Evolutionary conservation across 92 coral and sea anemone genomes (phyloP), one percentile per base, ranked within the genome.

Genomic region (Bergia puertoricense): DNA sequence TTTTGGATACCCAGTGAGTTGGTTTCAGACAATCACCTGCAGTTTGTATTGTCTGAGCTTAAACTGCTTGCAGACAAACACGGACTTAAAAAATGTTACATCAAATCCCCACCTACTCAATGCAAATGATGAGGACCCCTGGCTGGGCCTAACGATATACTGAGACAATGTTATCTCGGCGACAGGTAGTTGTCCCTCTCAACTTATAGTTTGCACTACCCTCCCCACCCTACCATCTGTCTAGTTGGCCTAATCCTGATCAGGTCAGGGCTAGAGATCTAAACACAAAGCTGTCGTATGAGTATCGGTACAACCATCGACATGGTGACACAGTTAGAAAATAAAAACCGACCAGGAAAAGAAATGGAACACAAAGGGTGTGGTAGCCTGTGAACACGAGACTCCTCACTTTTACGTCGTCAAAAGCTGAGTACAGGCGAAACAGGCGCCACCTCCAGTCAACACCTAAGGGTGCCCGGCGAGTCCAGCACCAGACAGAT

Each of bases 1-100:
- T 77, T 89, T 89, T 77, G 96, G 93, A 89, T 91, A 62, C 91
- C 92, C 39, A 85, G 82, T 13, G 92, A 85, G 50, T 7, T 82
- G 1, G 80, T 81, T 56, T 86, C 92, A 73, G 93, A 89, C 59
- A 89, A 89, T 74, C 91, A 91, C 30, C 89, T 92, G 20, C 95
- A 91, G 54, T 86, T 89, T 69, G 54, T 82, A 6, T 81, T 88
- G 9, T 76, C 83, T 2, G 85, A 69, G 57, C 88, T 91, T 81
- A 3, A 14, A 30, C 18, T 69, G 48, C 91, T 93, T 50, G 62
- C 80, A 45, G 40, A 74, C 15, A 51, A 90, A 66, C 76, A 83
- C 78, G 91, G 90, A 30, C 42, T 93, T 93, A 67, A 89, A 85
- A 43, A 89, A 89, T 74, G 81, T 88, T 22, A 81, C 92, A 75